Evolutionary conservation across 2,888 invertebrate genomes (phyloP).

Genomic region (Boloria euphrosyne): DNA sequence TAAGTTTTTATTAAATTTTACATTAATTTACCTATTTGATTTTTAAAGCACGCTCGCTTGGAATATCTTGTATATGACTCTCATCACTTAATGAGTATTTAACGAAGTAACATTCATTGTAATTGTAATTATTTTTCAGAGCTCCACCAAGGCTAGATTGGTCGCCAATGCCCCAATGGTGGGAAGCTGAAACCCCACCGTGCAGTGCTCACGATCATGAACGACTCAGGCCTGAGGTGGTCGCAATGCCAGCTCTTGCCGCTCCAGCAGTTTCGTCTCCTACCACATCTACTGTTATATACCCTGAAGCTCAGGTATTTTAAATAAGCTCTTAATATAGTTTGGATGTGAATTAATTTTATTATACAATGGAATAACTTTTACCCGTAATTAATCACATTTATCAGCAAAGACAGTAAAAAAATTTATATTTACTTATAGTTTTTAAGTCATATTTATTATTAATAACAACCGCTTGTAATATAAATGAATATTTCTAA

Average conservation of each 20-base stretch:
- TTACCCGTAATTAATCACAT: no score
- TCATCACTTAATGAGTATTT: no score
- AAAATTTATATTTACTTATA: no score
- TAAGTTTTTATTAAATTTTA: no score
- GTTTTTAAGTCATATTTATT: not conserved
- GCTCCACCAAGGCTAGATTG: slow-evolving; percentile 71
- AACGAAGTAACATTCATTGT: slow-evolving; percentile 1
- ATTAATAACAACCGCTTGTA: slow-evolving; percentile 19
- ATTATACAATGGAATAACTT: no score
- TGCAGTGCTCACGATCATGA: slow-evolving; percentile 95
- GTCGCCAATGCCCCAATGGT: slow-evolving; percentile 80
- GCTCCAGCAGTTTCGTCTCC: slow-evolving; percentile 95
- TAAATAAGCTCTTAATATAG: no score
- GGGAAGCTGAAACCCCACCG: slow-evolving; percentile 80
- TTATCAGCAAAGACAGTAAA: no score
- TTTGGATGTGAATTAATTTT: no score
- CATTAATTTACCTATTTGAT: no score
- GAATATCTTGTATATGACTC: no score
- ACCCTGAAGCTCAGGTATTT: slow-evolving; percentile 93
- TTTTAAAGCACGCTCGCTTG: no score
- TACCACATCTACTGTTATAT: slow-evolving; percentile 91
- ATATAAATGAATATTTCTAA: slow-evolving; percentile 36
- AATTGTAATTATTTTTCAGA: slow-evolving; percentile 47
- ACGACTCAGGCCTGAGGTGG: slow-evolving; percentile 90
- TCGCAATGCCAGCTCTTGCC: slow-evolving; percentile 95